Conservation (phyloP, 2,888 invertebrate species). For the Xestia c-nigrum region DNA sequence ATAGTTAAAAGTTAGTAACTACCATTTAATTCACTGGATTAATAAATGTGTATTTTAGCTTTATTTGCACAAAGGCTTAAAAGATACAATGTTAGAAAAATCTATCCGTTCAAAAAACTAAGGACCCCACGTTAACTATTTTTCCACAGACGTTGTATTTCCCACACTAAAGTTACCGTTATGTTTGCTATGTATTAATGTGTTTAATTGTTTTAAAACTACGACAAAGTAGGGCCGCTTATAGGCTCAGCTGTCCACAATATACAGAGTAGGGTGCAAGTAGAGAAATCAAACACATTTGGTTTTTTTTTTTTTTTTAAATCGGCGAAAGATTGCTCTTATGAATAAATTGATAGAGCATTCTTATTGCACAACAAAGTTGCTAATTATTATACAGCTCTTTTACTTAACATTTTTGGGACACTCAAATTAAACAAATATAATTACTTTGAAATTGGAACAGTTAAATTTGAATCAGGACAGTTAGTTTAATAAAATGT, state of each 20-base stretch:
- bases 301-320: too few relatives aligned
- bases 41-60: too few relatives aligned
- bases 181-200: constrained; percentile 76
- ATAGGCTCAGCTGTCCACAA: constrained; percentile 76
- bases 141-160: constrained; percentile 62
- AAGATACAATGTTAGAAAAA: not conserved
- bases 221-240: constrained; percentile 78
- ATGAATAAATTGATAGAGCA: not conserved
- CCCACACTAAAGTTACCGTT: constrained; percentile 75
- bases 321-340: not conserved
- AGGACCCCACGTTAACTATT: not conserved
- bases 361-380: not conserved
- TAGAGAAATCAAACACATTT: constrained; percentile 42
- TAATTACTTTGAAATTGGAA: not conserved
- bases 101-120: not conserved
- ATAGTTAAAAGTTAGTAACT: too few relatives aligned
- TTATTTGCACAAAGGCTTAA: constrained; percentile 3
- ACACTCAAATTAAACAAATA: not conserved
- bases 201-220: constrained; percentile 86
- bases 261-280: constrained; percentile 68
- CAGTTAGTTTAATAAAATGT: not conserved
- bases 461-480: not conserved
- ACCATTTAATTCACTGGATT: too few relatives aligned
- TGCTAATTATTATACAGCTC: not conserved
- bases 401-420: not conserved